Evolutionary conservation across 2,797 vertebrate genomes (phyloP).

Genomic region (Tolypeutes matacus): DNA sequence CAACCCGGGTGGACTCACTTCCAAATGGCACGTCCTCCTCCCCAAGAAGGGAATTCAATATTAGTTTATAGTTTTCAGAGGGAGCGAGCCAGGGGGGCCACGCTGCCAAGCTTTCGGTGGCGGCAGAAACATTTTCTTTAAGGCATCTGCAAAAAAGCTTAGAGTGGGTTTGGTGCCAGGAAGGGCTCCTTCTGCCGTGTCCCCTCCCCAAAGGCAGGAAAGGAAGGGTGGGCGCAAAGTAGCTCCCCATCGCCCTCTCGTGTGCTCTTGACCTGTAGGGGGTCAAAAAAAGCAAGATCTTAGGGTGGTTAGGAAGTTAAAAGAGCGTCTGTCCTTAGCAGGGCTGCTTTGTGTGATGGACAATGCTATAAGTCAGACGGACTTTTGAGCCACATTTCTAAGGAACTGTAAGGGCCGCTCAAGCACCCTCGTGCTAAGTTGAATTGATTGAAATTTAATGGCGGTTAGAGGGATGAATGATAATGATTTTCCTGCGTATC

Average conservation of each 20-base stretch:
- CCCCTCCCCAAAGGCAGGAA: neutral
- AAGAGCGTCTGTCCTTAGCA: constrained; percentile 87
- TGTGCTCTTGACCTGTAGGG: constrained; percentile 54
- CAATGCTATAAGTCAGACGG: constrained; percentile 90
- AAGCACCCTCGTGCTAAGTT: constrained; percentile 93
- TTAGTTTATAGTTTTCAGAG: neutral
- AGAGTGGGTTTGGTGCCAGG: neutral
- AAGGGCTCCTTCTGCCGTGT: neutral
- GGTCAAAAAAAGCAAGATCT: constrained; percentile 74
- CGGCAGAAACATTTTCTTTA: constrained; percentile 55
- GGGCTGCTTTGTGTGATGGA: constrained; percentile 88
- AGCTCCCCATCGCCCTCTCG: neutral
- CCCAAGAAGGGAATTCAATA: neutral
- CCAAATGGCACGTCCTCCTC: neutral
- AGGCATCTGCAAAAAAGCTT: neutral
- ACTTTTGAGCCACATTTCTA: constrained; percentile 88
- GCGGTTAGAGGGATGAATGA: constrained; percentile 92
- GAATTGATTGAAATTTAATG: constrained; percentile 95
- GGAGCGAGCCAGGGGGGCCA: neutral
- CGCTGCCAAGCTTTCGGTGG: constrained; percentile 43
- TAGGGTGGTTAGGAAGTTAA: constrained; percentile 84
- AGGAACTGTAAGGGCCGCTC: constrained; percentile 88
- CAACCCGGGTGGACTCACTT: neutral
- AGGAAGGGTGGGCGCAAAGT: constrained; percentile 7
- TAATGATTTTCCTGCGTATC: constrained; percentile 90